Evolutionary conservation across 2,113 vertebrate species (phyloP), one percentile per base, ranked within the genome.

Genomic region (Chloropsis cyanopogon): DNA sequence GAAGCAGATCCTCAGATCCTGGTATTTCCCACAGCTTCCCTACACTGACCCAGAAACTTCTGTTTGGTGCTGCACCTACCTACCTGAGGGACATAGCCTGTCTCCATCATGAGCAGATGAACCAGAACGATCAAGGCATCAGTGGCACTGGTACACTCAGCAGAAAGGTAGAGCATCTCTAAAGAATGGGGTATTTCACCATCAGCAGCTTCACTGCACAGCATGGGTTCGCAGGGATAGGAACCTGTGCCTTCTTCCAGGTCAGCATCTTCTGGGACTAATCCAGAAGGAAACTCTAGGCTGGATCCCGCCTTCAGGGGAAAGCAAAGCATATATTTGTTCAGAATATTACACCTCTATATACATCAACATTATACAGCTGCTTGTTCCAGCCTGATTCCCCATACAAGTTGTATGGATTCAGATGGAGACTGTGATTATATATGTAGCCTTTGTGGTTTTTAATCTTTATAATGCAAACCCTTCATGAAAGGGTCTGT

Each of bases 101-200:
- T 98, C 94, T 99, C 99, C 76, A 99, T 93, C 99, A 99, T 99
- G 65, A 99, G 98, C 49, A 99, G 98, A 85, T 99, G 98, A 4
- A 97, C 83, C 1, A 98, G 96, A 76, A 99, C 98, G 3, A 99
- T 92, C 85, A 99, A 88, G 92, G 98, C 98, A 90, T 99, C 99
- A 0, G 72, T 96, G 88, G 98, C 96, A 47, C 90, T 96, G 31
- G 72, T 70, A 72, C 97, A 98, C 63, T 88, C 93, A 7, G 98
- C 98, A 13, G 97, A 93, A 78, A 98, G 97, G 81, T 98, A 98
- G 28, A 99, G 98, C 35, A 97, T 95, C 97, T 99, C 98, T 70
- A 99, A 94, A 3, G 99, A 98, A 39, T 98, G 98, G 2, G 99
- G 99, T 41, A 98, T 98, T 91, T 98, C 97, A 23, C 99, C 98